Percentiles rank a stretch among this genome's conserved stretches.
Conservation (phyloP, 2,113 vertebrate genomes). For the Tautogolabrus adspersus region DNA sequence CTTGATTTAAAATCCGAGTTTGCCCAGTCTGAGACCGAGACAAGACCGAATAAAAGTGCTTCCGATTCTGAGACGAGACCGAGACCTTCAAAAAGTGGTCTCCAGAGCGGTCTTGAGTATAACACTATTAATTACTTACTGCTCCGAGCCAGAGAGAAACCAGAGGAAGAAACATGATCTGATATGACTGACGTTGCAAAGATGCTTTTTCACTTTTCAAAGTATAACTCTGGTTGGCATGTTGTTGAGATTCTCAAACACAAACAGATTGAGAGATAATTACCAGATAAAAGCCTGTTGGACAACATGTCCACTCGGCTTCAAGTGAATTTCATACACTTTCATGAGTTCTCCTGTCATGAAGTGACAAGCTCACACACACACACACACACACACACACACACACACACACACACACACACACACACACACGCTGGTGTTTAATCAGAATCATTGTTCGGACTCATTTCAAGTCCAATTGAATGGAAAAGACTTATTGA, state of each 20-base stretch:
- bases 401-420: background rate
- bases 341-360: constrained; percentile 4
- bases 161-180: too few species aligned
- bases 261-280: constrained; percentile 29
- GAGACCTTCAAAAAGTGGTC: too few species aligned
- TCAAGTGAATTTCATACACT: background rate
- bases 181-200: background rate
- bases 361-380: background rate
- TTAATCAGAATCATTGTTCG: constrained; percentile 12
- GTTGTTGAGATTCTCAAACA: constrained; percentile 15
- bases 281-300: constrained; percentile 13
- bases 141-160: too few species aligned
- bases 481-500: constrained; percentile 1
- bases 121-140: too few species aligned
- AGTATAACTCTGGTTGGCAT: background rate
- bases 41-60: too few species aligned
- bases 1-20: too few species aligned
- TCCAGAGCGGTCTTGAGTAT: too few species aligned
- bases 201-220: background rate
- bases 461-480: constrained; percentile 12
- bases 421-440: too few species aligned
- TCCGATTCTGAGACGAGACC: too few species aligned
- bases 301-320: background rate
- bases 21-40: too few species aligned
- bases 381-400: background rate